phyloP scores from a whole-genome alignment of 2,797 vertebrate genomes.

The Potorous gilbertii region DNA sequence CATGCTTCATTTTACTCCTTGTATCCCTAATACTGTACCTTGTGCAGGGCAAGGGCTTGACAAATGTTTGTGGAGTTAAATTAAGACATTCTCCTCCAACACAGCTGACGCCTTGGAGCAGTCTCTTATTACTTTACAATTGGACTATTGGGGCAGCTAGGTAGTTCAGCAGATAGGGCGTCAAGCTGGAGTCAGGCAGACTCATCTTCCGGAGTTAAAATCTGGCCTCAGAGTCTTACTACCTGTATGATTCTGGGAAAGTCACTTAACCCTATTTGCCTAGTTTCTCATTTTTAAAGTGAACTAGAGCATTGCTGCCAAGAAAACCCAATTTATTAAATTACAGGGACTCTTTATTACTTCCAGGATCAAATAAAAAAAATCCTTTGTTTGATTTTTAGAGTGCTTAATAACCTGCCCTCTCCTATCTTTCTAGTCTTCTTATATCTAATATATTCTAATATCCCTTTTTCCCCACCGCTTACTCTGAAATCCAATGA shows the following conservation, averaged over 20 bases:
- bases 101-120: not conserved
- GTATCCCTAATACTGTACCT: not conserved
- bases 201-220: not conserved
- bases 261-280: not conserved
- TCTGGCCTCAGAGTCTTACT: not conserved
- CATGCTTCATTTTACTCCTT: not conserved
- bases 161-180: too few species aligned
- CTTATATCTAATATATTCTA: not conserved
- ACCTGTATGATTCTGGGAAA: not conserved
- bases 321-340: not conserved
- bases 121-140: not conserved
- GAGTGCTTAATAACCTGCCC: not conserved
- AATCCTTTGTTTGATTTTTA: not conserved
- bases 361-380: not conserved
- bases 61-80: not conserved
- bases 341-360: not conserved
- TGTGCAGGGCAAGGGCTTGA: not conserved
- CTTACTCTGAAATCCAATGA: not conserved
- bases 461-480: not conserved
- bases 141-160: not conserved
- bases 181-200: too few species aligned
- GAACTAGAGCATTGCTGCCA: not conserved
- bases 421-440: not conserved
- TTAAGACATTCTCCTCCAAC: not conserved
- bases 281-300: not conserved